Conservation (phyloP, 2,113 vertebrate species). For the Saimiri boliviensis region DNA sequence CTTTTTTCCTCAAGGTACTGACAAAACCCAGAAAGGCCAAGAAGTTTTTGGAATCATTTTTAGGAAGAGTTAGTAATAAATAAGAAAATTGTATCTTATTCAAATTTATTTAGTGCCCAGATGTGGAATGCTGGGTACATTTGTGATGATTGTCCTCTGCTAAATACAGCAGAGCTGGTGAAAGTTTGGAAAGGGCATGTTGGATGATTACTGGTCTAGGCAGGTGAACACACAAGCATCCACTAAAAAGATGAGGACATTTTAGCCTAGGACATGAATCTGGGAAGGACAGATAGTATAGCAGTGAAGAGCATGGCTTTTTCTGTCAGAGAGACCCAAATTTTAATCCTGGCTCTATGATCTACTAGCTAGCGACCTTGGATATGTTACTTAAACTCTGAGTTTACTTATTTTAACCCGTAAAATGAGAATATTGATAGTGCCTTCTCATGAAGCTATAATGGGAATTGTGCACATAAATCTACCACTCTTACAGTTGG, state of each 20-base stretch:
- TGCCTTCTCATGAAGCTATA: not conserved
- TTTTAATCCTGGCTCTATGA: not conserved
- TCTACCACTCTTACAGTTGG: not conserved
- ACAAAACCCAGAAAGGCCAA: not conserved
- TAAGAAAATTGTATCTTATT: not conserved
- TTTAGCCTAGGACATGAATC: not conserved
- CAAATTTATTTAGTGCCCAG: slow-evolving; percentile 20
- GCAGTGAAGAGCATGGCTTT: not conserved
- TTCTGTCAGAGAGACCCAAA: not conserved
- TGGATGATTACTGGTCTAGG: not conserved
- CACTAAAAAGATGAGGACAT: not conserved
- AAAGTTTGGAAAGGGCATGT: slow-evolving; percentile 15
- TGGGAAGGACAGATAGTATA: not conserved
- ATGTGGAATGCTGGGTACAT: not conserved
- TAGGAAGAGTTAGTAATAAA: not conserved
- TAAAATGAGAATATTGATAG: not conserved
- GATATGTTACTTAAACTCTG: not conserved
- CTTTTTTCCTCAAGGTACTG: not conserved
- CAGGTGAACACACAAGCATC: not conserved
- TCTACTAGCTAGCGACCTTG: not conserved
- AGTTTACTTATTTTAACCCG: not conserved
- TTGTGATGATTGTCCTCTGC: not conserved
- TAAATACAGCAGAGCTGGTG: not conserved
- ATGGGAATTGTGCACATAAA: not conserved
- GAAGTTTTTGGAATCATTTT: not conserved